Base-by-base conservation (phyloP, 2,113 vertebrate species). In the Puntigrus tetrazona region DNA sequence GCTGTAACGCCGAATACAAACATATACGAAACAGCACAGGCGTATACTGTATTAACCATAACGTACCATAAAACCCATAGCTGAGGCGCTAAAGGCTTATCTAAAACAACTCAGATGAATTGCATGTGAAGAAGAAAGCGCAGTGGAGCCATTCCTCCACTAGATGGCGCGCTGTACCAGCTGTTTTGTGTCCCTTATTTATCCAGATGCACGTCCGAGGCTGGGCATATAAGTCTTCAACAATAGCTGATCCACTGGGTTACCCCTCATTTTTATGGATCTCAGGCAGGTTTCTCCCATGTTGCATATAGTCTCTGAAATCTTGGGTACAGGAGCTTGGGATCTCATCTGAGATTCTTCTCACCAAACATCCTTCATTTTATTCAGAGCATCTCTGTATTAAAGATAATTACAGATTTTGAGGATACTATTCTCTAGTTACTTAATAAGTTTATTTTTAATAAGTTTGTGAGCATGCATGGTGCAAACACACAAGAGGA, bases 311-410 rank as follows among this genome's bases (percentile, higher is more conserved):
- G 97, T 99, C 90, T 99, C 98, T 20, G 96, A 96, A 92, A 99
- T 95, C 92, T 98, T 98, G 78, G 97, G 97, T n/a, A n/a, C 88
- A 98, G 96, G 86, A 99, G 94, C 97, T 99, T 91, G 67, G 98
- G 97, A 88, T 99, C 97, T 29, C 98, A 99, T 98, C 91, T 98
- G 97, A 41, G 97, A 89, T 96, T 99, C 93, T 98, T 98, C 91
- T 98, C 97, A 88, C 99, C 99, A 99, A 10, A 99, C 98, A 22
- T 99, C 98, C 94, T 98, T 99, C 98, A 99, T 99, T 94, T 99
- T 99, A 93, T 99, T 99, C 88, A 99, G 94, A 2, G 98, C 98
- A 86, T 99, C 98, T 95, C 98, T 98, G 88, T 38, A 25, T 80
- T 8, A 47, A 2, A 2, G 20, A 85, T 16, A 45, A 22, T 45